Evolutionary conservation across 2,797 vertebrate species (phyloP).

Genomic region (Onychomys leucogaster): DNA sequence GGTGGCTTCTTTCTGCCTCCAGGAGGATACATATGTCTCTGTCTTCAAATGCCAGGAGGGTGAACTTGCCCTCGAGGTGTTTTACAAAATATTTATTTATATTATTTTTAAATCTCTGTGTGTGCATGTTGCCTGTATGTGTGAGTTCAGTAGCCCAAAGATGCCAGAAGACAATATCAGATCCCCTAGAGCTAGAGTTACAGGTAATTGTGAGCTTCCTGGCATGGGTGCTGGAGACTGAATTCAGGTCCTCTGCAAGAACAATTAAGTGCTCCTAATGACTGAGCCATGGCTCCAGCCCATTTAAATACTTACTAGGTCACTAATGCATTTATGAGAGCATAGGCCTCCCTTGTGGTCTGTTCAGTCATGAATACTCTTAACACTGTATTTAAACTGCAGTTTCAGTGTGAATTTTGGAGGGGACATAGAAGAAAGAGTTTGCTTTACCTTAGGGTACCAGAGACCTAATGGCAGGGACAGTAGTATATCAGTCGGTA

Average conservation of each 20-base stretch:
- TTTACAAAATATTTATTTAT: not conserved
- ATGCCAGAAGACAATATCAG: not conserved
- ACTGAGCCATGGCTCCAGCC: not conserved
- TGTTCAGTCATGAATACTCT: not conserved
- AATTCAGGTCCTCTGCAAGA: not conserved
- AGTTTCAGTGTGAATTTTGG: not conserved
- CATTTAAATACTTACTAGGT: not conserved
- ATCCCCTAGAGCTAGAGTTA: not conserved
- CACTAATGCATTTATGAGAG: not conserved
- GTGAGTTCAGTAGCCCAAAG: not conserved
- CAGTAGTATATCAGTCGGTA: not conserved
- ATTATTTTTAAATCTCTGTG: not conserved
- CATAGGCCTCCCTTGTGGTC: not conserved
- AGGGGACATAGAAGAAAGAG: not conserved
- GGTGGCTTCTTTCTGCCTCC: not conserved
- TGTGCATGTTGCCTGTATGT: not conserved
- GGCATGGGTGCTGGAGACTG: not conserved
- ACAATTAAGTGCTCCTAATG: not conserved
- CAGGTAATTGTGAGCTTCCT: not conserved
- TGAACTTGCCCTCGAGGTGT: too few species aligned
- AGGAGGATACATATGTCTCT: not conserved
- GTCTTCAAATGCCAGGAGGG: not conserved
- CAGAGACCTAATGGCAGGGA: not conserved
- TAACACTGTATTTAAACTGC: not conserved
- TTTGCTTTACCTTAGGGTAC: not conserved